phyloP scores from a whole-genome alignment of 2,888 invertebrate genomes.

The Agrilus mali region DNA sequence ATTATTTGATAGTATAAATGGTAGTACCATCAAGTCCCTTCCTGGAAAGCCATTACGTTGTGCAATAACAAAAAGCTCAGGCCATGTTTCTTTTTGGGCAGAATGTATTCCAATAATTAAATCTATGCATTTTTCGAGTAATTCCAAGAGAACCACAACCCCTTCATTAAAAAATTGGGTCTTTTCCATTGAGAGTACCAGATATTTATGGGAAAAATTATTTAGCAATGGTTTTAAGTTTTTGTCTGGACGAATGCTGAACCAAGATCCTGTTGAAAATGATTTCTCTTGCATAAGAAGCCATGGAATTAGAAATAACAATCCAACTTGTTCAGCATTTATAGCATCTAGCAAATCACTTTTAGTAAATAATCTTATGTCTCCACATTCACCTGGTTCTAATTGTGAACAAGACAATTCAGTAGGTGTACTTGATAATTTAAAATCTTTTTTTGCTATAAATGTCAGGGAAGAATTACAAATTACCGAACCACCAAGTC shows the following conservation, averaged over 20 bases:
- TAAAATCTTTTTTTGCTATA: not conserved
- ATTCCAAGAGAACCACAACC: not conserved
- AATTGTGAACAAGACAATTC: conserved; percentile 12
- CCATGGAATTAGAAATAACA: conserved; percentile 9
- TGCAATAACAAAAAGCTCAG: conserved; percentile 1
- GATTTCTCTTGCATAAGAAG: conserved; percentile 8
- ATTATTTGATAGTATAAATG: not conserved
- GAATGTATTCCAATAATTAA: too few relatives aligned
- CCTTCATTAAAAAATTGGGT: conserved; percentile 1
- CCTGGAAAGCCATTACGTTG: not conserved
- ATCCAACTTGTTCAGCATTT: conserved; percentile 8
- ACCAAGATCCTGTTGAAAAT: conserved; percentile 14
- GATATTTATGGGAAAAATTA: conserved; percentile 2
- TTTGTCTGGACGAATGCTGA: conserved; percentile 6
- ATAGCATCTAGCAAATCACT: conserved; percentile 9
- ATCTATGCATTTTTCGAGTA: too few relatives aligned
- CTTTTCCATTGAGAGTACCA: too few relatives aligned
- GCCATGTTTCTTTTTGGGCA: conserved; percentile 10
- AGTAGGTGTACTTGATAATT: not conserved
- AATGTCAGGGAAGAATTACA: too few relatives aligned
- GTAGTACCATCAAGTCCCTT: not conserved
- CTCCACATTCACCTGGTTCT: conserved; percentile 9
- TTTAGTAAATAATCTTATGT: conserved; percentile 11
- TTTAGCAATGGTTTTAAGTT: conserved; percentile 2
- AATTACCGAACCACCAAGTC: too few relatives aligned